Base-by-base conservation (phyloP, 1,140 invertebrate species). In the Diachasmimorpha longicaudata region DNA sequence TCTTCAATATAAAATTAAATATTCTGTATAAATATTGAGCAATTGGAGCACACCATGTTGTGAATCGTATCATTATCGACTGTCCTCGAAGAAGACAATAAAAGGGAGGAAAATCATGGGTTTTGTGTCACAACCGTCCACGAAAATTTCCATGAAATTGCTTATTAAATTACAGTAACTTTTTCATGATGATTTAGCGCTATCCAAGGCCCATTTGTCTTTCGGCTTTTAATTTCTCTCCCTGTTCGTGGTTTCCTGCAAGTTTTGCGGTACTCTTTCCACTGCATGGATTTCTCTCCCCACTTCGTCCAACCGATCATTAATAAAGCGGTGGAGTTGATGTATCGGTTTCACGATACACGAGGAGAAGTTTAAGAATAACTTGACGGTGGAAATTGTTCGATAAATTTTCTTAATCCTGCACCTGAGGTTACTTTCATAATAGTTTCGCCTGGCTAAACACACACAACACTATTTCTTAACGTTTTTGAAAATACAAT, bases 71-170 rank as follows among this genome's bases (percentile, higher is more conserved):
- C 52, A 16, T 46, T 10, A 46, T n/a, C 44, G 3, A 58, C 52
- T 58, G 52, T 4, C n/a, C 13, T 58, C 4, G 52, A 63, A 25
- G 31, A 63, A 63, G 23, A 19, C 0, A 19, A 19, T 3, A 63
- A 25, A 63, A 63, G 10, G 23, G 58, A 63, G 9, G 31, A 23
- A 3, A 63, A 19, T 63, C 58, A 63, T 23, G 5, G 21, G 9
- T 23, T 21, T 63, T 13, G 42, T 19, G 44, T 66, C 25, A 70
- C 76, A 78, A 46, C 48, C 68, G 63, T 81, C 82, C 81, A 82
- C 52, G 72, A 74, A 78, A 85, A 87, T 87, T 87, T 87, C 85
- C 86, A 87, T 87, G 84, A 87, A 87, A 87, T 87, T 87, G 86
- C 86, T 86, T 87, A 87, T 87, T 87, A 87, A 87, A 87, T 87